Conservation (phyloP, 2,888 invertebrate species). For the Mimumesa dahlbomi region DNA sequence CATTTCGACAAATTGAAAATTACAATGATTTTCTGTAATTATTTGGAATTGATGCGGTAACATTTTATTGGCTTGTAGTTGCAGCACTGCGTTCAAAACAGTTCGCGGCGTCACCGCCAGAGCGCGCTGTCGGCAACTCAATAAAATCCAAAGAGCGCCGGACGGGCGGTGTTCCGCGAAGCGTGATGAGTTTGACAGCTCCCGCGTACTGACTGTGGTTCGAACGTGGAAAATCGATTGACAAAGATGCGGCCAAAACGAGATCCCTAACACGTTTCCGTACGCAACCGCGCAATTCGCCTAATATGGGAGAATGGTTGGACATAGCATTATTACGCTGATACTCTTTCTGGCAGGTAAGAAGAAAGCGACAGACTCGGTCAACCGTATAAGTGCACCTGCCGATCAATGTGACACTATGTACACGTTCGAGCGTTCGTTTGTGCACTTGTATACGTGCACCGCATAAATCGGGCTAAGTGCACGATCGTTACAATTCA, state of each 20-base stretch:
- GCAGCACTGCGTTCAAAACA: constrained; percentile 28
- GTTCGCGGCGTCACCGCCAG: constrained; percentile 16
- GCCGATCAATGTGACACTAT: constrained; percentile 58
- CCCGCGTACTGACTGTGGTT: constrained; percentile 45
- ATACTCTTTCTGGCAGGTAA: constrained; percentile 77
- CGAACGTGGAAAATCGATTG: constrained; percentile 33
- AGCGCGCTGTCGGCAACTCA: constrained; percentile 43
- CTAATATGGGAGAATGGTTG: constrained; percentile 79
- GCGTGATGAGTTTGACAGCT: constrained; percentile 74
- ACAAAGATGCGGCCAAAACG: constrained; percentile 53
- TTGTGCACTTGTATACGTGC: constrained; percentile 42
- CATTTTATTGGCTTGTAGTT: constrained; percentile 22
- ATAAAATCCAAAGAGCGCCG: constrained; percentile 59
- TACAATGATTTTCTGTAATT: no score
- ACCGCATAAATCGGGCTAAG: constrained; percentile 48
- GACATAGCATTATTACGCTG: constrained; percentile 73
- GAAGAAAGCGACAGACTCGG: constrained; percentile 37
- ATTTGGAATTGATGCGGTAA: no score
- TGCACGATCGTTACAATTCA: constrained; percentile 65
- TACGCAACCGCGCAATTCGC: constrained; percentile 51
- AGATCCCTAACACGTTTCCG: constrained; percentile 55
- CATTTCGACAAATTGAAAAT: no score
- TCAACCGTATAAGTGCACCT: constrained; percentile 41
- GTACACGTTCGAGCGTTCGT: constrained; percentile 24
- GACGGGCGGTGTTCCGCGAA: constrained; percentile 65